Percentiles rank a stretch among this genome's conserved stretches.
Evolutionary conservation across 2,113 vertebrate genomes (phyloP).

Genomic region (Benthochromis sp.): DNA sequence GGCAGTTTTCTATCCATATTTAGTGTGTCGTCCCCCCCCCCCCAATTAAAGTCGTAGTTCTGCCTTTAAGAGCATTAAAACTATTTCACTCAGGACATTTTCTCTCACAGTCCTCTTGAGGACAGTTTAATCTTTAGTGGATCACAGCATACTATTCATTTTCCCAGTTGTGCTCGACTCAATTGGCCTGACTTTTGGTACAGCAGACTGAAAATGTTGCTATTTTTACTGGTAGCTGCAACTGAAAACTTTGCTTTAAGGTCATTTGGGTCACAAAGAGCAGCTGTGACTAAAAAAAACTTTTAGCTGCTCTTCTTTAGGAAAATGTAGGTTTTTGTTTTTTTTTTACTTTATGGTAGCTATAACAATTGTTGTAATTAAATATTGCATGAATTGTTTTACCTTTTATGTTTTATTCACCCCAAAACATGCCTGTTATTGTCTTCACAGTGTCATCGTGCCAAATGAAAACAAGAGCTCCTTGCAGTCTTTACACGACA

Average conservation of each 20-base stretch:
- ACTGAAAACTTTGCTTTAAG: background rate
- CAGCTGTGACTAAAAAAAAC: background rate
- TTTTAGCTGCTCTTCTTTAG: background rate
- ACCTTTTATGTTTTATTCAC: background rate
- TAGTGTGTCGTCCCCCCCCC: background rate
- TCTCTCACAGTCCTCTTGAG: background rate
- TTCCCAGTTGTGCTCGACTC: background rate
- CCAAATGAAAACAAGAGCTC: background rate
- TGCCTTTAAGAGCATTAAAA: background rate
- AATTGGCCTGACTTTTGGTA: background rate
- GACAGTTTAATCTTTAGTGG: background rate
- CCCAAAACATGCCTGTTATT: background rate
- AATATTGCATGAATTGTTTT: background rate
- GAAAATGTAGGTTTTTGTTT: background rate
- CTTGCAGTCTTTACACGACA: conserved; percentile 2
- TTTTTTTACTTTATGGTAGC: background rate
- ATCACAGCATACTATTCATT: background rate
- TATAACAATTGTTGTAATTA: background rate
- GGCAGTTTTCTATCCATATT: background rate
- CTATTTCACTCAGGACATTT: background rate
- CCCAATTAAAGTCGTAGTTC: background rate
- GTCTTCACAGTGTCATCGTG: conserved; percentile 16
- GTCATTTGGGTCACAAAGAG: background rate
- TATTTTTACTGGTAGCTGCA: background rate
- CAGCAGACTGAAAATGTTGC: background rate